phyloP scores from a whole-genome alignment of 2,113 vertebrate species.

The Stictonetta naevosa region DNA sequence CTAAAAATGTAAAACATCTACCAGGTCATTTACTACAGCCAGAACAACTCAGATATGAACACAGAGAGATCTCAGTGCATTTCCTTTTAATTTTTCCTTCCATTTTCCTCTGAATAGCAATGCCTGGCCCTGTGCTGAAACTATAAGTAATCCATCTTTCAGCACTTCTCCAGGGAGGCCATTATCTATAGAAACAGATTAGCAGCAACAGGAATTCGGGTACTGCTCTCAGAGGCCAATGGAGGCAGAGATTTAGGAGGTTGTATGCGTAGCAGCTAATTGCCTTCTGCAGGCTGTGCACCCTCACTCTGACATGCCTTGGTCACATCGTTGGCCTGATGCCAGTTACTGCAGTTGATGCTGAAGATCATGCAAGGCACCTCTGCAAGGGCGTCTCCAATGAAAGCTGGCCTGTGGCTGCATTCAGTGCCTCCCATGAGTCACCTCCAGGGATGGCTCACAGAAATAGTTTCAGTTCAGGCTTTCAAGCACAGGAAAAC shows the following conservation, averaged over 20 bases:
- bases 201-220: neutral
- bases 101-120: neutral
- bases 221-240: neutral
- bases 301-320: fast-evolving
- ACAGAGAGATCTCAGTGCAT: neutral
- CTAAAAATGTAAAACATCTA: neutral
- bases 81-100: neutral
- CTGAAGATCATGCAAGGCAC: neutral
- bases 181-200: neutral
- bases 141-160: neutral
- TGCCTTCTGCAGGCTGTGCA: neutral
- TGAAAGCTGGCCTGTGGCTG: fast-evolving
- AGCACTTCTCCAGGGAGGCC: neutral
- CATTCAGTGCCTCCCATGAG: fast-evolving
- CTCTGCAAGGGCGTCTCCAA: fast-evolving
- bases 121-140: neutral
- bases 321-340: fast-evolving
- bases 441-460: neutral
- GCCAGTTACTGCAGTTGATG: neutral
- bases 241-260: neutral
- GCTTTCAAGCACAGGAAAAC: neutral
- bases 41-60: neutral
- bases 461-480: neutral
- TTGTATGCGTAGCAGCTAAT: neutral
- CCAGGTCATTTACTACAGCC: neutral